Evolutionary conservation across 2,888 invertebrate species (phyloP), one percentile per base, ranked within the genome.

Genomic region (Drosophila kuntzei): DNA sequence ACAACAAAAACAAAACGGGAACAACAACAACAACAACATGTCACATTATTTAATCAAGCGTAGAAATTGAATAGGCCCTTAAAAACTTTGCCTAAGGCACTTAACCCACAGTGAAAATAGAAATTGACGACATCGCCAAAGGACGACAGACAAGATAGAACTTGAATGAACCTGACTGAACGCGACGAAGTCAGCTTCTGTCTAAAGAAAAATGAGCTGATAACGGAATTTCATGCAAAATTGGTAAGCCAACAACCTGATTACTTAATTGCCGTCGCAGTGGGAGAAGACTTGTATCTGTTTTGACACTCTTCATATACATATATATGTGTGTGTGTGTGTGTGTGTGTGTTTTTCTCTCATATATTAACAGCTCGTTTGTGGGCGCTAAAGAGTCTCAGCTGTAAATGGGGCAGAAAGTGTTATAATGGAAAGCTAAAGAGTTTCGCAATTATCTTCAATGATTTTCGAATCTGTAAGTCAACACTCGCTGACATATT

Each of bases 1-100:
- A 18, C 66, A 76, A 57, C 63, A 65, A 37, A 62, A 65, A 47
- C 51, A 66, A 65, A 65, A 29, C 51, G 65, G 44, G 66, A 76
- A 29, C 32, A 51, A 18, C n/a, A 53, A 61, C 68, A 75, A 51
- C 60, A 71, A 71, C 74, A 69, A 61, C 66, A 72, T 87, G 77
- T 64, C 80, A 87, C 86, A 87, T 86, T 86, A 86, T 86, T 86
- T 86, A 86, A 86, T 86, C 88, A 86, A 86, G 88, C 86, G 88
- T 74, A 80, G 83, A 87, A 86, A 86, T 86, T 86, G 88, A 87
- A 86, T 86, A 86, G 85, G 86, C 81, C 86, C 85, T 86, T 87
- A 80, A 86, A 85, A 86, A 86, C 83, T 85, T 86, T 87, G 87
- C 88, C 79, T 75, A 71, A 75, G 86, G 80, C 85, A 86, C 88